Conservation (phyloP, 1,140 invertebrate species). For the Akabosia matsudoensis region DNA sequence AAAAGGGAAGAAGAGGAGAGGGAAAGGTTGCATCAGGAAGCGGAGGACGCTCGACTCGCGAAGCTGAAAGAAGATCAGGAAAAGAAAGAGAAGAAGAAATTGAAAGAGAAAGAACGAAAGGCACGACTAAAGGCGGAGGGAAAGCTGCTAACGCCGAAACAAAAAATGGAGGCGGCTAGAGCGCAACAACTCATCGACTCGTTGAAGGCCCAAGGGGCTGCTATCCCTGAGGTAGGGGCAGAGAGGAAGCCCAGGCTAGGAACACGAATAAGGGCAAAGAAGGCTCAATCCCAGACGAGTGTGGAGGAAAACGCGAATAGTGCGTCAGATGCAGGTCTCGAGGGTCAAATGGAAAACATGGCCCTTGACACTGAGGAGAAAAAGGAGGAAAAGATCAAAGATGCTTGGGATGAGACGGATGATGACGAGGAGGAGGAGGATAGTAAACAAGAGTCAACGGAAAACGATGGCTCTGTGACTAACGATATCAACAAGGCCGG, state of each 20-base stretch:
- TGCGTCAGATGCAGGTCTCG: slow-evolving; percentile 40
- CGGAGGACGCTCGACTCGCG: slow-evolving; percentile 68
- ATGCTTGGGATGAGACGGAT: slow-evolving; percentile 67
- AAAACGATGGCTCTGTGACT: no score
- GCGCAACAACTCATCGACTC: slow-evolving; percentile 83
- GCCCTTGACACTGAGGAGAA: slow-evolving; percentile 51
- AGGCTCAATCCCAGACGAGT: slow-evolving; percentile 60
- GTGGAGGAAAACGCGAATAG: slow-evolving; percentile 53
- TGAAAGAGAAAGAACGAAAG: slow-evolving; percentile 91
- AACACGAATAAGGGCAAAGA: slow-evolving; percentile 69
- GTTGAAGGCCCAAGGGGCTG: slow-evolving; percentile 76
- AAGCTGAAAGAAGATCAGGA: slow-evolving; percentile 68
- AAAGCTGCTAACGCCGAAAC: slow-evolving; percentile 85
- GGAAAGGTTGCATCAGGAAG: slow-evolving; percentile 68
- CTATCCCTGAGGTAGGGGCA: slow-evolving; percentile 60
- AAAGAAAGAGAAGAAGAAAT: slow-evolving; percentile 83
- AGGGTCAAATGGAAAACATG: slow-evolving; percentile 53
- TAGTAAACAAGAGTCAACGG: slow-evolving; percentile 35
- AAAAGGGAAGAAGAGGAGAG: slow-evolving; percentile 77
- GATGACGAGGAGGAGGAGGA: slow-evolving; percentile 35
- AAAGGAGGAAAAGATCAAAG: slow-evolving; percentile 66
- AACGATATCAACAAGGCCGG: no score
- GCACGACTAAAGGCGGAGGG: slow-evolving; percentile 91
- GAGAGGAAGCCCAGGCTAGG: slow-evolving; percentile 69
- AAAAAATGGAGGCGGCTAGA: slow-evolving; percentile 81